These are phyloP conservation scores for Uria lomvia DNA, from an alignment of 2,113 vertebrate species.

Conservation along the genomic window DNA sequence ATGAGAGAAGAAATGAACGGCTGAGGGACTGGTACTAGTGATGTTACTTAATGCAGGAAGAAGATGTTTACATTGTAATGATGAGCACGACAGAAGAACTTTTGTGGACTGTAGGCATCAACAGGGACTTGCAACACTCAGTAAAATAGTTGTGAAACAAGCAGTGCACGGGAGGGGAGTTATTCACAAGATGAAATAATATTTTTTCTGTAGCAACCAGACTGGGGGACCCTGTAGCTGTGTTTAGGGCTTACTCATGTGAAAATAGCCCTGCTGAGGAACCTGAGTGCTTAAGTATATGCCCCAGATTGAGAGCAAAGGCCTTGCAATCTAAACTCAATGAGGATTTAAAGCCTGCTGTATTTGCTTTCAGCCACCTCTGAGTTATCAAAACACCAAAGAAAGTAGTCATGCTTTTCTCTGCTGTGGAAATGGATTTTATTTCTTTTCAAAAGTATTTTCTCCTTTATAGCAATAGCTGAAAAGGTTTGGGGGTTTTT, in stretches of 20 bases:
- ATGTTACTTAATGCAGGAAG: not conserved
- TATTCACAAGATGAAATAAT: not conserved
- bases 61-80: not conserved
- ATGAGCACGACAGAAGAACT: not conserved
- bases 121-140: not conserved
- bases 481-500: not conserved
- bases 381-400: not conserved
- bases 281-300: not conserved
- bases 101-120: not conserved
- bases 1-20: not conserved
- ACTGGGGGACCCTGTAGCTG: not conserved
- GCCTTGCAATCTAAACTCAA: not conserved
- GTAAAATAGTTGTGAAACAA: not conserved
- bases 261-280: not conserved
- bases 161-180: not conserved
- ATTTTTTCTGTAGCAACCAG: not conserved
- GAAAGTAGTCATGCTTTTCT: not conserved
- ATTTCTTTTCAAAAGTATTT: not conserved
- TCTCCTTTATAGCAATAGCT: not conserved
- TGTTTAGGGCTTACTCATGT: not conserved
- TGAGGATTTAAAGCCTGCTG: not conserved
- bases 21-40: not conserved
- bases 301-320: not conserved
- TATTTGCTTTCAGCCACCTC: not conserved
- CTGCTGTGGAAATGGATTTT: not conserved